These are phyloP conservation scores for Salpingus planirostris DNA, from an alignment of 2,888 invertebrate species.

Conservation along the genomic window DNA sequence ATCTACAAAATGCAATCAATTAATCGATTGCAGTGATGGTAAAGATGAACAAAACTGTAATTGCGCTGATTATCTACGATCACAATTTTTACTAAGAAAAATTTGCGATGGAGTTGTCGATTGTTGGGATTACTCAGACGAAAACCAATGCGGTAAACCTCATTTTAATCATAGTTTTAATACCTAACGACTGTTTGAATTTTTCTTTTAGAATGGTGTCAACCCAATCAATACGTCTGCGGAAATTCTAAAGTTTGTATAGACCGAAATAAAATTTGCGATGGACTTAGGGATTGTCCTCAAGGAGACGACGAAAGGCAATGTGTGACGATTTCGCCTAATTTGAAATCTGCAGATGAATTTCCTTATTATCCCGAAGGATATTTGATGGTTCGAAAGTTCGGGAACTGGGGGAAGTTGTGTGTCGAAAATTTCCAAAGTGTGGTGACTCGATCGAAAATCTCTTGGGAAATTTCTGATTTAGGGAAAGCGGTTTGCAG, in stretches of 20 bases:
- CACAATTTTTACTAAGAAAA: conserved; percentile 61
- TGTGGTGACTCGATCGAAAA: conserved; percentile 49
- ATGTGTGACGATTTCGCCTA: conserved; percentile 58
- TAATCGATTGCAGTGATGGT: conserved; percentile 60
- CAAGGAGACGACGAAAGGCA: conserved; percentile 67
- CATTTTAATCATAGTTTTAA: neutral
- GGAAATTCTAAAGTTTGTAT: conserved; percentile 63
- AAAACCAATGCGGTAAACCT: conserved; percentile 59
- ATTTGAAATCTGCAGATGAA: conserved; percentile 48
- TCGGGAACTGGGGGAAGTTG: conserved; percentile 69
- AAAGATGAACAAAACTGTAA: conserved; percentile 65
- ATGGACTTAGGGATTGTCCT: conserved; percentile 62
- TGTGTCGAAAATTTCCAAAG: conserved; percentile 61
- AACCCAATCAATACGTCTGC: conserved; percentile 63
- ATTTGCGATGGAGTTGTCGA: conserved; percentile 73
- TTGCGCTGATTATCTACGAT: conserved; percentile 65
- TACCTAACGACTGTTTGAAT: neutral
- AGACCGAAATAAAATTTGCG: conserved; percentile 56
- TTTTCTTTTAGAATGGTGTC: conserved; percentile 58
- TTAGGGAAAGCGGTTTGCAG: conserved; percentile 67
- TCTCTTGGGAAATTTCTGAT: conserved; percentile 57
- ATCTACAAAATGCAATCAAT: conserved; percentile 60
- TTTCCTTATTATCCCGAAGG: conserved; percentile 57
- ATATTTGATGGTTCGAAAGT: conserved; percentile 63
- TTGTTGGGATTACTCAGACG: conserved; percentile 74